Percentiles rank a stretch among this genome's conserved stretches.
Conservation (phyloP, 2,113 vertebrate species). For the Ciconia stormi region DNA sequence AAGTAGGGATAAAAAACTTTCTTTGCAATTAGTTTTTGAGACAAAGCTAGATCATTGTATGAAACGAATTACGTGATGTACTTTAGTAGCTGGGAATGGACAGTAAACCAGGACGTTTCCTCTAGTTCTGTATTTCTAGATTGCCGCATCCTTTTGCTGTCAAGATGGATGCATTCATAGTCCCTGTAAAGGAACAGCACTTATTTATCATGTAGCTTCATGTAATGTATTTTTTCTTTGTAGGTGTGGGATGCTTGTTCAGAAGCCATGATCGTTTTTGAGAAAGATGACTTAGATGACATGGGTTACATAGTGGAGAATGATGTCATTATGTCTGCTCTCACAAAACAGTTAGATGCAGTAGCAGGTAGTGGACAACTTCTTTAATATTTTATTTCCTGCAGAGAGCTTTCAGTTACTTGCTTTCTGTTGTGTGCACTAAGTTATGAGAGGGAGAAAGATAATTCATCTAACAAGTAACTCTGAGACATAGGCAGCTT, state of each 20-base stretch:
- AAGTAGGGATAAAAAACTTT: background rate
- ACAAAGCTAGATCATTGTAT: background rate
- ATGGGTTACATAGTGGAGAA: constrained; percentile 98
- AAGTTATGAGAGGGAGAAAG: background rate
- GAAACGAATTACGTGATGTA: background rate
- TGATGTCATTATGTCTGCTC: constrained; percentile 87
- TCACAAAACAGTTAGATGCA: constrained; percentile 88
- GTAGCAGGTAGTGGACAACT: constrained; percentile 80
- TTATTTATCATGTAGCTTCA: background rate
- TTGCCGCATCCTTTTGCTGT: background rate
- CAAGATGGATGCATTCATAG: background rate
- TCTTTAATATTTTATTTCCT: constrained; percentile 3
- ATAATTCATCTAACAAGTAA: background rate
- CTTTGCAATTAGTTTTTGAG: background rate
- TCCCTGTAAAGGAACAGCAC: background rate
- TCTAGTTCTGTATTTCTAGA: background rate
- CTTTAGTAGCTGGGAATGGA: background rate
- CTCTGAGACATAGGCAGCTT: background rate
- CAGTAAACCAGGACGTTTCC: background rate
- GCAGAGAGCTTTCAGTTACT: background rate
- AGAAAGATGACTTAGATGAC: constrained; percentile 91
- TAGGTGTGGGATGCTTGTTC: constrained; percentile 99
- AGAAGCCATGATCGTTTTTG: constrained; percentile 94
- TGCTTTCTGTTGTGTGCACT: background rate
- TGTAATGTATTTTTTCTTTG: background rate